Conservation (phyloP, 2,888 invertebrate species). For the Xylota segnis region DNA sequence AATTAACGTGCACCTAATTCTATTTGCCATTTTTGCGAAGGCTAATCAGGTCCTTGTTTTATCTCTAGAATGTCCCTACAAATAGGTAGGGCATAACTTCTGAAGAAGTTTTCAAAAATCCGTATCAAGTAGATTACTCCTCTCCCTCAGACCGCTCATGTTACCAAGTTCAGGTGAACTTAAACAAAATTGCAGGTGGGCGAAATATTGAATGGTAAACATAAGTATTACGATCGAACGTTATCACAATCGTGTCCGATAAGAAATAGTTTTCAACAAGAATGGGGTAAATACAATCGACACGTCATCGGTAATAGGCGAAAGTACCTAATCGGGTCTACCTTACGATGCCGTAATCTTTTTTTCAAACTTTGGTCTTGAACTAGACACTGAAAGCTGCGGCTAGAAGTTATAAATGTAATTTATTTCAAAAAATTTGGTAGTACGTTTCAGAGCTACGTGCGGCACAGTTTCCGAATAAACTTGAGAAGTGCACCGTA, state of each 20-base stretch:
- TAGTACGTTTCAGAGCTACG: constrained; percentile 15
- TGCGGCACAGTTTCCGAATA: constrained; percentile 1
- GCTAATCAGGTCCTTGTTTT: no score
- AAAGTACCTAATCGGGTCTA: not conserved
- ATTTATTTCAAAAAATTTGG: not conserved
- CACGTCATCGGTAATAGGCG: constrained; percentile 24
- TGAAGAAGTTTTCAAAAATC: no score
- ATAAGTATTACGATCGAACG: not conserved
- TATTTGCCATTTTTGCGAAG: no score
- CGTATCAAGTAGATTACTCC: not conserved
- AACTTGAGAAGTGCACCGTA: no score
- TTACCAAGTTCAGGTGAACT: constrained; percentile 13
- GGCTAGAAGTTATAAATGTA: constrained; percentile 29
- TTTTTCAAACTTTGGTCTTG: constrained; percentile 5
- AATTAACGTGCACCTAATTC: no score
- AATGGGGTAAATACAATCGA: constrained; percentile 23
- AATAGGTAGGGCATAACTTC: no score
- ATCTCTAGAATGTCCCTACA: no score
- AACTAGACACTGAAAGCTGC: constrained; percentile 15
- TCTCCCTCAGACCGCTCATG: constrained; percentile 8
- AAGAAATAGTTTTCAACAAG: constrained; percentile 13
- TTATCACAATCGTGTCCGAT: constrained; percentile 15
- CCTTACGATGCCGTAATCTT: constrained; percentile 10
- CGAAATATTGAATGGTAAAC: constrained; percentile 20
- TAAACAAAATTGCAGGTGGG: constrained; percentile 17